Conservation (phyloP, 92 coral and sea anemone genomes). For the Umimayanthus chanpuru region DNA sequence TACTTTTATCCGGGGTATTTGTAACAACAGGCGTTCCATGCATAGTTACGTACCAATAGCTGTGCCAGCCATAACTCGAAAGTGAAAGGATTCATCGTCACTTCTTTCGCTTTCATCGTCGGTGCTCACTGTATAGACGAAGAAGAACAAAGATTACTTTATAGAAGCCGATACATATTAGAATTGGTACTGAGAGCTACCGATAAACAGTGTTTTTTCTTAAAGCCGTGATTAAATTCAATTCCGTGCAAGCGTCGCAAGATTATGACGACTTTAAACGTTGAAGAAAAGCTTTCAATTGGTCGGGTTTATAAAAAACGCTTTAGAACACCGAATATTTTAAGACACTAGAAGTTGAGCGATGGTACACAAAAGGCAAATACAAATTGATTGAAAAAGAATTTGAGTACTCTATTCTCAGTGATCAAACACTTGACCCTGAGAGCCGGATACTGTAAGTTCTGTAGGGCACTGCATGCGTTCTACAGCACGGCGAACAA, state of each 20-base stretch:
- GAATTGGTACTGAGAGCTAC: too few species aligned
- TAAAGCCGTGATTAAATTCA: not conserved
- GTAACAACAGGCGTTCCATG: too few species aligned
- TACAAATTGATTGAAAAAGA: not conserved
- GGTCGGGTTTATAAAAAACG: not conserved
- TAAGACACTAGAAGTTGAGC: not conserved
- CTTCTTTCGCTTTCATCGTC: slow-evolving; percentile 1
- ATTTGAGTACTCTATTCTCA: not conserved
- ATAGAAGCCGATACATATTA: too few species aligned
- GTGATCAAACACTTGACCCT: not conserved
- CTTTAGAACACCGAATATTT: not conserved
- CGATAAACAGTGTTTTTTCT: too few species aligned
- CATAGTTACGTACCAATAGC: slow-evolving; percentile 4
- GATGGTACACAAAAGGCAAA: not conserved
- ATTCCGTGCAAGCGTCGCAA: too few species aligned
- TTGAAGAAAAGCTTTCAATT: too few species aligned
- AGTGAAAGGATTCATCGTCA: not conserved
- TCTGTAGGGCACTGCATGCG: not conserved
- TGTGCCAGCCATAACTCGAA: not conserved
- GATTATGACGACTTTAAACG: too few species aligned
- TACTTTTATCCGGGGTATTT: too few species aligned
- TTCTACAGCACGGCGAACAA: too few species aligned
- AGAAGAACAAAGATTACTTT: not conserved
- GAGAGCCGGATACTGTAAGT: too few species aligned
- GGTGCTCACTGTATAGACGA: not conserved